phyloP scores from a whole-genome alignment of 2,113 vertebrate genomes.

The Rana temporaria region DNA sequence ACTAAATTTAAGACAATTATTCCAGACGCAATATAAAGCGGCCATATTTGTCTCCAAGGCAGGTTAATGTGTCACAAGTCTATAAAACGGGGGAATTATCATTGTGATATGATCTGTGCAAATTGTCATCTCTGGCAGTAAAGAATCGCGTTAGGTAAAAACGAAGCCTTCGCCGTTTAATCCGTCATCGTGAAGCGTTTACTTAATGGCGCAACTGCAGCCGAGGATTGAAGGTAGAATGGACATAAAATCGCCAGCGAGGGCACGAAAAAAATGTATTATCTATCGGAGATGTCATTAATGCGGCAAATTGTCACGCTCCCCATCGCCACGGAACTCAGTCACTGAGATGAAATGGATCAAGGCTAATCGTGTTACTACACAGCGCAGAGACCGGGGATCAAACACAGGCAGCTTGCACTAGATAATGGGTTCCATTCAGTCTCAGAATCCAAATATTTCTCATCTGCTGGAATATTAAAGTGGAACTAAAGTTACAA shows the following conservation, averaged over 20 bases:
- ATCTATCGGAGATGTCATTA: conserved; percentile 15
- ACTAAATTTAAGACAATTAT: conserved; percentile 66
- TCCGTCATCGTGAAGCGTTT: not conserved
- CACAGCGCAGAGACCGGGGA: too few species aligned
- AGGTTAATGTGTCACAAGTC: conserved; percentile 67
- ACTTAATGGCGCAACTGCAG: not conserved
- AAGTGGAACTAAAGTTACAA: too few species aligned
- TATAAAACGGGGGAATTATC: conserved; percentile 56
- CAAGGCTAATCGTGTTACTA: not conserved
- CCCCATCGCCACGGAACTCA: not conserved
- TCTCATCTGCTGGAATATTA: too few species aligned
- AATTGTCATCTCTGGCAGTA: conserved; percentile 62
- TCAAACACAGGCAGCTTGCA: too few species aligned
- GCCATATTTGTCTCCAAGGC: conserved; percentile 64
- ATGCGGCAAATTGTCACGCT: not conserved
- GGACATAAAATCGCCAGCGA: not conserved
- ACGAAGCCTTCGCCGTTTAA: conserved; percentile 19
- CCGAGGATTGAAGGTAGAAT: not conserved
- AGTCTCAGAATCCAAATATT: too few species aligned
- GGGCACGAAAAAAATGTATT: not conserved
- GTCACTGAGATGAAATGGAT: not conserved
- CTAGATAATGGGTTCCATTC: too few species aligned
- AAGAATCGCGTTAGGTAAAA: conserved; percentile 57
- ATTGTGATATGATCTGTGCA: conserved; percentile 63
- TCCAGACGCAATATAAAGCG: conserved; percentile 60